phyloP scores from a whole-genome alignment of 2,113 vertebrate genomes.

The Gallinago undulata region DNA sequence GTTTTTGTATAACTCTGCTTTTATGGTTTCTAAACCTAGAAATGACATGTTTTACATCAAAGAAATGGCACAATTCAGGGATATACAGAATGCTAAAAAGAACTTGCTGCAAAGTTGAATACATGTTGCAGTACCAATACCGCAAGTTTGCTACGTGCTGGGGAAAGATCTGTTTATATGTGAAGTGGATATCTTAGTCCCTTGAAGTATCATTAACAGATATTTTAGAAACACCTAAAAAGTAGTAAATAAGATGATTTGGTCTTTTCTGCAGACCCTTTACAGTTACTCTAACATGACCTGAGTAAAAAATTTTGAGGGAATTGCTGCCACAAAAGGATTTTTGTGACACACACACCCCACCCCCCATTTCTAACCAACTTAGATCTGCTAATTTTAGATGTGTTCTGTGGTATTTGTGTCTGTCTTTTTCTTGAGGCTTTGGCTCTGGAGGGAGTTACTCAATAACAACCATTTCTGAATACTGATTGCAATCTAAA shows the following conservation, averaged over 20 bases:
- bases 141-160: neutral
- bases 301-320: neutral
- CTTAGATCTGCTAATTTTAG: constrained; percentile 12
- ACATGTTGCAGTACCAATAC: neutral
- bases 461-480: constrained; percentile 9
- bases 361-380: neutral
- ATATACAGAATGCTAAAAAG: neutral
- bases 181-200: neutral
- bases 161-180: neutral
- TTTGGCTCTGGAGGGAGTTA: constrained; percentile 27
- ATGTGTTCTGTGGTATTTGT: neutral
- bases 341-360: neutral
- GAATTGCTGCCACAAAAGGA: neutral
- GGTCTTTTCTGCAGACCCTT: neutral
- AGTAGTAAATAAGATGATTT: neutral
- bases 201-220: neutral
- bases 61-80: neutral
- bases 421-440: constrained; percentile 28
- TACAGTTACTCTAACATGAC: neutral
- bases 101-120: neutral
- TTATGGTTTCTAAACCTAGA: constrained; percentile 5
- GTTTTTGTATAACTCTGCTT: neutral
- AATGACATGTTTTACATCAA: neutral
- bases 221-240: neutral
- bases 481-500: constrained; percentile 22